A percentile compares a stretch with the other conserved stretches of the same genome.
Evolutionary conservation across 2,797 vertebrate genomes (phyloP).

Genomic region (Platalea minor): DNA sequence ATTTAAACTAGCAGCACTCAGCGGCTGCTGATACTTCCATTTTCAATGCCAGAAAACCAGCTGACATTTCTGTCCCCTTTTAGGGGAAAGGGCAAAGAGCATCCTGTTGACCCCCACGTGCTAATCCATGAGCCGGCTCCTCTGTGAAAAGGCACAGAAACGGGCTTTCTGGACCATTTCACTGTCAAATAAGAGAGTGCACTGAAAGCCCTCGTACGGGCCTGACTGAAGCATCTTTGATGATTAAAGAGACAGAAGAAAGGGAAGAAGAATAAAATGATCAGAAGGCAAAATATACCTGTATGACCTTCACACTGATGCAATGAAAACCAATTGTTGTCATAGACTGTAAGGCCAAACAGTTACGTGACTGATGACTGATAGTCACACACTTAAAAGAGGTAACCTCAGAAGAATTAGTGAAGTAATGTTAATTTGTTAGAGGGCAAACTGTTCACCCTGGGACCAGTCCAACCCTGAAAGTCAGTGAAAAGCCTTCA

Average conservation of each 20-base stretch:
- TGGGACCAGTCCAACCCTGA: background rate
- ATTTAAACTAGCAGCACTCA: slow-evolving; percentile 29
- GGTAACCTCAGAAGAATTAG: background rate
- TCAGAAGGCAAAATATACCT: background rate
- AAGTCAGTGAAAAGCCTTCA: background rate
- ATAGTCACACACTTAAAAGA: background rate
- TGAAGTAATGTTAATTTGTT: background rate
- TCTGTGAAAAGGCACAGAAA: background rate
- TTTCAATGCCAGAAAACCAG: slow-evolving; percentile 14
- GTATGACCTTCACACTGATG: background rate
- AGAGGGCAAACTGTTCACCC: background rate
- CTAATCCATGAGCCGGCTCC: background rate
- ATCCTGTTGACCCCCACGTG: background rate
- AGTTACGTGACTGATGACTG: background rate
- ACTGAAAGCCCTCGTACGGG: background rate
- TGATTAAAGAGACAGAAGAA: background rate
- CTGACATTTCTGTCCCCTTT: slow-evolving; percentile 4
- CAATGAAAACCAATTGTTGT: background rate
- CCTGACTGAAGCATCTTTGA: background rate
- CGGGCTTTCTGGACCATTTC: background rate
- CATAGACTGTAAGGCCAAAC: background rate
- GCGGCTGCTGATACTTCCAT: background rate
- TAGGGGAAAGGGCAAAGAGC: slow-evolving; percentile 6
- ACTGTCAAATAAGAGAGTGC: background rate
- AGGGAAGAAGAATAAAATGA: background rate